These are phyloP conservation scores for Gallinago nigripennis DNA, from an alignment of 2,797 vertebrate genomes.

Conservation along the genomic window DNA sequence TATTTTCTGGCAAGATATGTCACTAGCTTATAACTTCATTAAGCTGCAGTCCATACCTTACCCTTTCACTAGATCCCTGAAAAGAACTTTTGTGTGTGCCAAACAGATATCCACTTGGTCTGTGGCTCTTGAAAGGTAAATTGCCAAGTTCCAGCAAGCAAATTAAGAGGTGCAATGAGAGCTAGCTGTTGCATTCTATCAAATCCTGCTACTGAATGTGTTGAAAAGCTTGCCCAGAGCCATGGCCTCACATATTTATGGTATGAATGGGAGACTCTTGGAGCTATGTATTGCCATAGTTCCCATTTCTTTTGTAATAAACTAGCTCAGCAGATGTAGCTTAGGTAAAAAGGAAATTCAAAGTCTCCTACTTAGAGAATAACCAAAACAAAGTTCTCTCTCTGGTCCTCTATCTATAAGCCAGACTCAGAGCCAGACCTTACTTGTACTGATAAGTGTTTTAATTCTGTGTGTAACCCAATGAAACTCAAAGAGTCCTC, in stretches of 20 bases:
- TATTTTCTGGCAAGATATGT: constrained; percentile 67
- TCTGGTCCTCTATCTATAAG: constrained; percentile 42
- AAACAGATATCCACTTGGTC: constrained; percentile 68
- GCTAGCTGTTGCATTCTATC: constrained; percentile 62
- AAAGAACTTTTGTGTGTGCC: constrained; percentile 66
- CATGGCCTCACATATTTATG: constrained; percentile 58
- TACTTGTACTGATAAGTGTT: constrained; percentile 36
- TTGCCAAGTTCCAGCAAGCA: constrained; percentile 67
- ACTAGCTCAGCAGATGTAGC: constrained; percentile 66
- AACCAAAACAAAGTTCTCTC: constrained; percentile 59
- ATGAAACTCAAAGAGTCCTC: constrained; percentile 28
- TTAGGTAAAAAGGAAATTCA: constrained; percentile 61
- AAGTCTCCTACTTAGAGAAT: constrained; percentile 44
- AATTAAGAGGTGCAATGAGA: constrained; percentile 68
- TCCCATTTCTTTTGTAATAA: constrained; percentile 61
- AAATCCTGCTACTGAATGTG: constrained; percentile 62
- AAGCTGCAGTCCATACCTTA: constrained; percentile 66
- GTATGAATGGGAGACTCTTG: constrained; percentile 50
- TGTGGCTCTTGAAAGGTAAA: constrained; percentile 60
- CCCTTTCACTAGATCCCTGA: constrained; percentile 60
- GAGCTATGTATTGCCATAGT: constrained; percentile 64
- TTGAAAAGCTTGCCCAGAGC: constrained; percentile 55
- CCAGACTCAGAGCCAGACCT: constrained; percentile 39
- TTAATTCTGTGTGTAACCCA: constrained; percentile 31
- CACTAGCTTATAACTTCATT: constrained; percentile 68